Base-by-base conservation (phyloP, 1,140 invertebrate species). In the Drosophila asahinai region DNA sequence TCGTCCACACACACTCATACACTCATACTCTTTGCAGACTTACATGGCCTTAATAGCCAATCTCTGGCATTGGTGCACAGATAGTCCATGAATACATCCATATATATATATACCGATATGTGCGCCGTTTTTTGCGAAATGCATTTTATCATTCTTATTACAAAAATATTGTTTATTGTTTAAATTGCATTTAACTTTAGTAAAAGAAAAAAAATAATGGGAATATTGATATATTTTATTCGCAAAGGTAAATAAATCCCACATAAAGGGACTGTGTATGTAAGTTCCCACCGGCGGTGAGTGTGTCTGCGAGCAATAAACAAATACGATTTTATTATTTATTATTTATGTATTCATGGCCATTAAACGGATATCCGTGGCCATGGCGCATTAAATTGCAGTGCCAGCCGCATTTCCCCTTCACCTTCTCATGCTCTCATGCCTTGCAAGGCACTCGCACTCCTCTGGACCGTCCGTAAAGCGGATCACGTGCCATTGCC, bases 291-390 rank as follows among this genome's bases (percentile, higher is more conserved):
- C 1, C 47, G 30, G 15, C 57, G 22, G 15, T 59, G 64, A 40
- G 54, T 52, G 48, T 67, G 48, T 67, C 64, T 81, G 74, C 51
- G 78, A 90, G 71, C 77, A 83, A 90, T 87, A 87, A 87, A 90
- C 84, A 87, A 87, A 87, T 87, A 90, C 74, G 89, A 84, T 87
- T 89, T 87, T 87, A 87, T 84, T 87, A 87, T 87, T 87, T 87
- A 87, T 87, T 87, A 87, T 87, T 87, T 87, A 87, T 87, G 84
- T 90, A 87, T 87, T 87, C 84, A 87, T 87, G 84, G 84, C 84
- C 84, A 89, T 87, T 89, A 89, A 90, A 89, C 86, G 86, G 86
- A 89, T 89, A 90, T 87, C 84, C 84, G 84, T 84, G 81, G 73
- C 77, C 84, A 80, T 87, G 80, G 81, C 73, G 84, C 83, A 87